Conservation (phyloP, 2,888 invertebrate genomes). For the Troglohyphantes excavatus region DNA sequence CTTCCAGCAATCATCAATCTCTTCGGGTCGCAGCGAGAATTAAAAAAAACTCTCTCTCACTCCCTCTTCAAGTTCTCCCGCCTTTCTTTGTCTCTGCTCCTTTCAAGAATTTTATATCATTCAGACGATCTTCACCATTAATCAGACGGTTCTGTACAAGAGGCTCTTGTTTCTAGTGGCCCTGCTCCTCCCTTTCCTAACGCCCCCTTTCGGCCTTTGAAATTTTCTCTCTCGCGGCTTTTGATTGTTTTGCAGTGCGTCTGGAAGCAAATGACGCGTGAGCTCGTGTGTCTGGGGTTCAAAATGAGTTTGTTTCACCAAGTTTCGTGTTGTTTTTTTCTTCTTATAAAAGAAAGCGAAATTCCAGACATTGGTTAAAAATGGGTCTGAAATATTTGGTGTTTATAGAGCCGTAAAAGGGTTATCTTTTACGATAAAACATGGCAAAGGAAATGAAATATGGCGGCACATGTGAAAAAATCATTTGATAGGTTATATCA, state of each 20-base stretch:
- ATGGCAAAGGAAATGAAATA: too few species aligned
- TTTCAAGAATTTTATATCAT: conserved; percentile 10
- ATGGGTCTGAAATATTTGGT: too few species aligned
- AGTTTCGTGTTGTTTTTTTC: too few species aligned
- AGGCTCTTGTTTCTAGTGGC: neutral
- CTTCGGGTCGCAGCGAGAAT: neutral
- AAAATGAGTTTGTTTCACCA: too few species aligned
- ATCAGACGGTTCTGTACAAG: conserved; percentile 9
- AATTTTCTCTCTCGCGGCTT: neutral
- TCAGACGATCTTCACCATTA: conserved; percentile 7
- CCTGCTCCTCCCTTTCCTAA: too few species aligned
- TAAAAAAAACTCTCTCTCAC: neutral
- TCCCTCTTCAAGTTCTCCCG: neutral
- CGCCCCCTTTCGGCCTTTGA: too few species aligned
- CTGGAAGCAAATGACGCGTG: neutral
- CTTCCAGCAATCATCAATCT: neutral
- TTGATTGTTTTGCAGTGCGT: neutral
- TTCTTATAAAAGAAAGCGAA: too few species aligned
- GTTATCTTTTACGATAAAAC: too few species aligned
- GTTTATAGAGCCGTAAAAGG: too few species aligned
- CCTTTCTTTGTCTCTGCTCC: neutral
- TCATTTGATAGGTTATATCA: too few species aligned
- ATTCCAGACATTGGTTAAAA: too few species aligned
- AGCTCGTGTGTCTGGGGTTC: neutral
- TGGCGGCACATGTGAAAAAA: too few species aligned